A percentile compares a stretch with the other conserved stretches of the same genome.
Evolutionary conservation across 2,797 vertebrate species (phyloP).

Genomic region (Cossypha heuglini): DNA sequence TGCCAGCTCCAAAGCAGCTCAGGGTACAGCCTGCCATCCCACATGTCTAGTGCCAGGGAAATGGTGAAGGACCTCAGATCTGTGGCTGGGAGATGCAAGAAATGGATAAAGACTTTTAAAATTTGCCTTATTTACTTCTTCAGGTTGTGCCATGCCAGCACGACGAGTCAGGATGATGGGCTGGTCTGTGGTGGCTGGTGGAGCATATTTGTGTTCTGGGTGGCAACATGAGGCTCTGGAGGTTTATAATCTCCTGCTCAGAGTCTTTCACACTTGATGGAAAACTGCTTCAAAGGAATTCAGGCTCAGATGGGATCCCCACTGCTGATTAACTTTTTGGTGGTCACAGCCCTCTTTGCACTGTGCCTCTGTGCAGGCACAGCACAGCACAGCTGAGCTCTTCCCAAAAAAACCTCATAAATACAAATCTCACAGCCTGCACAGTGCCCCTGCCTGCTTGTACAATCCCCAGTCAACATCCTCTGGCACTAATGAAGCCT

Average conservation of each 20-base stretch:
- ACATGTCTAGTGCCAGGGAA: accelerated
- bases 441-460: background rate
- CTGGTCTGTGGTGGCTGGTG: background rate
- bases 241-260: background rate
- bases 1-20: background rate
- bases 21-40: background rate
- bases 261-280: background rate
- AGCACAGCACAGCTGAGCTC: background rate
- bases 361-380: background rate
- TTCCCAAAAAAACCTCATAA: background rate
- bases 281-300: background rate
- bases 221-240: background rate
- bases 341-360: background rate
- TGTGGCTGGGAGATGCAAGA: accelerated
- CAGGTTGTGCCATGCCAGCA: accelerated
- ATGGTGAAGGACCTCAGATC: background rate
- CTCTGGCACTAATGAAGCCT: background rate
- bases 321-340: background rate
- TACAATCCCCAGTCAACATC: background rate
- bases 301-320: background rate
- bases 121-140: background rate
- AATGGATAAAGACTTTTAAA: background rate
- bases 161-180: background rate
- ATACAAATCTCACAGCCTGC: background rate
- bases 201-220: background rate